Percentiles rank a stretch among this genome's conserved stretches.
Conservation (phyloP, 30 jellyfish, hydroid and myxozoan species). For the Chironex yamaguchii region DNA sequence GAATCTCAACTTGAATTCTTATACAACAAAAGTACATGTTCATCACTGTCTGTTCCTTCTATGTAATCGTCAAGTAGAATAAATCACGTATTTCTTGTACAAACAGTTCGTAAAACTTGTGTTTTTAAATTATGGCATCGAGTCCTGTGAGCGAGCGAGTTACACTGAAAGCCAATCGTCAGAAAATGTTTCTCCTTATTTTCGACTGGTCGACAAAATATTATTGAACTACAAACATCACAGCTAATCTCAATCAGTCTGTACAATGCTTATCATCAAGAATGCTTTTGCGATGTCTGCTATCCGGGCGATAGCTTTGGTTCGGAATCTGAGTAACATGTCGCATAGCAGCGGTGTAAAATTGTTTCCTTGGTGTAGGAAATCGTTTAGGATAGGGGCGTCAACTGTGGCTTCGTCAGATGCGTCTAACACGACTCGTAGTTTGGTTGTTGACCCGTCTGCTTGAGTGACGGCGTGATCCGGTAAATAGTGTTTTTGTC, state of each 20-base stretch:
- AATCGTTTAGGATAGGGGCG: constrained; percentile 7
- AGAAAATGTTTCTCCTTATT: neutral
- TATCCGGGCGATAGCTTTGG: neutral
- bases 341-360: neutral
- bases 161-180: neutral
- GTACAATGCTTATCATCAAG: constrained; percentile 4
- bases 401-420: neutral
- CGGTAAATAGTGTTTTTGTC: constrained; percentile 16
- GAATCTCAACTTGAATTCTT: neutral
- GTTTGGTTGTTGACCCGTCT: constrained; percentile 13
- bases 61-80: constrained; percentile 17
- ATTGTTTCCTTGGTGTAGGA: neutral
- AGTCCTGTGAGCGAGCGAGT: neutral
- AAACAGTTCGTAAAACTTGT: neutral
- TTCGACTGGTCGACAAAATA: constrained; percentile 12
- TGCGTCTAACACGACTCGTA: constrained; percentile 38
- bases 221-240: constrained; percentile 21
- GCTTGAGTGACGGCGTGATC: constrained; percentile 20
- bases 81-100: neutral
- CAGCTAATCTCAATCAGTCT: constrained; percentile 7
- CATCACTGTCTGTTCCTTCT: neutral
- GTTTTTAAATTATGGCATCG: neutral
- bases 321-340: constrained; percentile 1
- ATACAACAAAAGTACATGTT: neutral
- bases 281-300: constrained; percentile 39